Evolutionary conservation across 2,888 invertebrate species (phyloP).

Genomic region (Lepidocyrtinus sp.): DNA sequence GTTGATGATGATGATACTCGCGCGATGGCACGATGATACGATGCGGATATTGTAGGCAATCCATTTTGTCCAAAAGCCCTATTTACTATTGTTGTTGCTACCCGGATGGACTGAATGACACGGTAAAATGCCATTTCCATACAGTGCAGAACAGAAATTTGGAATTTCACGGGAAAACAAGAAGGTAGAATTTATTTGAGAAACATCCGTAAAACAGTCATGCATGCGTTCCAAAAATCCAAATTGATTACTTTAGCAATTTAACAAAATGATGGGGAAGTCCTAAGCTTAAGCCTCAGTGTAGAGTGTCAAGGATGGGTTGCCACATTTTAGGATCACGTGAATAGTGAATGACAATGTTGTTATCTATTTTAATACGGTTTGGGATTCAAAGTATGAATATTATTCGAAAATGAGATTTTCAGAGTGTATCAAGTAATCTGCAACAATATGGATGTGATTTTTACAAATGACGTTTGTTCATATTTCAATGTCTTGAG

Average conservation of each 20-base stretch:
- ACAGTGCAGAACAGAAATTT: background rate
- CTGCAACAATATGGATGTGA: no score
- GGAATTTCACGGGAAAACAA: background rate
- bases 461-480: no score
- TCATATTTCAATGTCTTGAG: no score
- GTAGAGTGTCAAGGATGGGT: no score
- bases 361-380: no score
- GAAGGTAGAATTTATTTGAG: slow-evolving; percentile 16
- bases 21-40: slow-evolving; percentile 36
- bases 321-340: no score
- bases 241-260: slow-evolving; percentile 56
- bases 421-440: no score
- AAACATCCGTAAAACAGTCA: slow-evolving; percentile 34
- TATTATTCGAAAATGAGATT: no score
- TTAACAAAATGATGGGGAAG: slow-evolving; percentile 39
- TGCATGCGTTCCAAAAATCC: slow-evolving; percentile 40
- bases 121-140: background rate
- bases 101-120: slow-evolving; percentile 39
- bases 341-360: no score
- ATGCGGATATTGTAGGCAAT: slow-evolving; percentile 38
- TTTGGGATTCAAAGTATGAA: no score
- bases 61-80: slow-evolving; percentile 5
- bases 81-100: slow-evolving; percentile 43
- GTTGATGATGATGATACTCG: slow-evolving; percentile 22
- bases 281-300: no score